These are phyloP conservation scores for Calonectris borealis DNA, from an alignment of 2,113 vertebrate species.

Conservation along the genomic window DNA sequence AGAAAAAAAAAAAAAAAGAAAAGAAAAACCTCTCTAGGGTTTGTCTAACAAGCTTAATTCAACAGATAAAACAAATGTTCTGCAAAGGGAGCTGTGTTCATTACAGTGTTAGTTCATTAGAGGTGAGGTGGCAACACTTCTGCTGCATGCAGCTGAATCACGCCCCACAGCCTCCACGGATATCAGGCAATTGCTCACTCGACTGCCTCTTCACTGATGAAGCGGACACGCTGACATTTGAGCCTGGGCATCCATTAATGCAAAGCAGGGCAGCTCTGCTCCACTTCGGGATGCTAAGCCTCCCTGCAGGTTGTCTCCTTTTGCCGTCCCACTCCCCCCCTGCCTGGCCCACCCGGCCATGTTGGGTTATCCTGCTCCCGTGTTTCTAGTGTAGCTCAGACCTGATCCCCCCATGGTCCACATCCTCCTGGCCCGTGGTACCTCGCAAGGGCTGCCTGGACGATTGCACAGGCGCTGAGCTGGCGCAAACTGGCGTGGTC, in stretches of 20 bases:
- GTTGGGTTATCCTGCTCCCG: neutral
- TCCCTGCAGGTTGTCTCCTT: neutral
- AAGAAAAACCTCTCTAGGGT: neutral
- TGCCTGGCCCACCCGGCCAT: fast-evolving
- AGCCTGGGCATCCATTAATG: neutral
- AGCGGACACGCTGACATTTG: neutral
- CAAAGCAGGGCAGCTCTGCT: neutral
- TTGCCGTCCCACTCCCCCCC: neutral
- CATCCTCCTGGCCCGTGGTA: neutral
- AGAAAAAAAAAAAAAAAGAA: neutral
- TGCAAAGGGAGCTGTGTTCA: neutral
- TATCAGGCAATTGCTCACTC: neutral
- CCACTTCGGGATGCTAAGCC: fast-evolving
- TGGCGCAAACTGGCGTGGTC: neutral
- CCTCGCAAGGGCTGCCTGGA: neutral
- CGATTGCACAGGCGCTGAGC: fast-evolving
- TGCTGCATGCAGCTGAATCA: neutral
- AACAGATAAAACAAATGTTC: neutral
- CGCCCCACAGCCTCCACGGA: neutral
- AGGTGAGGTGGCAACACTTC: neutral
- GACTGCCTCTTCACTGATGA: neutral
- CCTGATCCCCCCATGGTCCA: fast-evolving
- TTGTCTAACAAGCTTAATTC: slow-evolving; percentile 31
- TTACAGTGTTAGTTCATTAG: neutral
- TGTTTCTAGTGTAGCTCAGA: neutral